Base-by-base conservation (phyloP, 1,140 invertebrate species). In the Euwallacea fornicatus region DNA sequence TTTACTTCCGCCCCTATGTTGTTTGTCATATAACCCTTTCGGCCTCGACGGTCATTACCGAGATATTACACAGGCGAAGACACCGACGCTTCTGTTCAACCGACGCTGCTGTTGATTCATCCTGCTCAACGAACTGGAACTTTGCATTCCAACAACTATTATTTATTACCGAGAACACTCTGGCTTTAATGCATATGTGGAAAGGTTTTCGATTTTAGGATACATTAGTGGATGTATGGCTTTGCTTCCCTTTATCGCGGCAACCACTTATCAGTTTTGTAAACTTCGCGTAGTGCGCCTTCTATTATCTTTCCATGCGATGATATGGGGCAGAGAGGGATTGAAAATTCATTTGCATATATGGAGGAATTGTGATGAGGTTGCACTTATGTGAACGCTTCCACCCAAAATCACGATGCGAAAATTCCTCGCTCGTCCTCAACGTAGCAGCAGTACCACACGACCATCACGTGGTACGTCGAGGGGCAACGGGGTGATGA, bases 1-100 rank as follows among this genome's bases (percentile, higher is more conserved):
- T 76, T 76, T 75, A 78, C 76, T 78, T 80, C 78, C 76, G 78
- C 78, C 78, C 78, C 78, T 78, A 80, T 80, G 78, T 73, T 77
- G 76, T 78, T 77, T 74, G 76, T 78, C 76, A 78, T 78, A 65
- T 78, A 79, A 79, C 78, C 78, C 78, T 79, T 79, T 77, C 61
- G 74, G 67, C 73, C 60, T 64, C 69, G 72, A 56, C 64, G 73
- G 76, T 75, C 78, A 80, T 78, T 78, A 77, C 65, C 70, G 65
- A 55, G 69, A 66, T 78, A 80, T 78, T 78, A 77, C 61, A 67
- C 43, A 54, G 66, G 62, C 66, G 68, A 75, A 74, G 66, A 73
- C 55, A 60, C 62, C 42, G 54, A 66, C 73, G 61, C 67, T 66
- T 41, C 63, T 53, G 63, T 53, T 65, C 46, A 67, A 75, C 54